A percentile compares a stretch with the other conserved stretches of the same genome.
phyloP scores from a whole-genome alignment of 2,113 vertebrate species.

The Oxygymnocypris stewartii region DNA sequence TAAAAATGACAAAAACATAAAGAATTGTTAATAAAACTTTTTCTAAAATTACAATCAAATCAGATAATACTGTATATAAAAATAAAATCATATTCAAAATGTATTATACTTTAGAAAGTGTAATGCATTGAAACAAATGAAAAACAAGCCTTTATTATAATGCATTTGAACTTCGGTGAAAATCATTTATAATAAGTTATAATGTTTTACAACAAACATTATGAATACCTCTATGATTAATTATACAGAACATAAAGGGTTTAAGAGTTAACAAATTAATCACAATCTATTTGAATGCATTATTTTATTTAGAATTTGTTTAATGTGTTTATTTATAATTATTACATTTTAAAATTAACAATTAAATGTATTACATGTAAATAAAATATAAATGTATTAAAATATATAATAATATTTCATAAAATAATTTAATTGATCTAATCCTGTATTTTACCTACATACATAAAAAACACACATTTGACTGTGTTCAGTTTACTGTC shows the following conservation, averaged over 20 bases:
- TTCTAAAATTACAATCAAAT: neutral
- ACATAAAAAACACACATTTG: too few relatives aligned
- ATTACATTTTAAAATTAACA: neutral
- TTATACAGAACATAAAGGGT: too few relatives aligned
- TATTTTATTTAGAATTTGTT: neutral
- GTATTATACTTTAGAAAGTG: too few relatives aligned
- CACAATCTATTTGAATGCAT: neutral
- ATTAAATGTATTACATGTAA: neutral
- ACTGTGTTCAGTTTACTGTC: too few relatives aligned
- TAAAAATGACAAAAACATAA: neutral
- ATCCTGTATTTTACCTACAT: too few relatives aligned
- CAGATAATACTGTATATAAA: neutral
- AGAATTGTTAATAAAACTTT: neutral
- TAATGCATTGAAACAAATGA: too few relatives aligned
- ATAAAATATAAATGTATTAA: neutral
- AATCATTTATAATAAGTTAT: neutral
- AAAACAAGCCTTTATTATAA: too few relatives aligned
- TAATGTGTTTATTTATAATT: neutral
- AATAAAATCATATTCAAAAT: neutral
- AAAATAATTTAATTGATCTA: too few relatives aligned
- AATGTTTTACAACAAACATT: neutral
- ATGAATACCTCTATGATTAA: neutral
- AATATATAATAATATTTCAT: neutral
- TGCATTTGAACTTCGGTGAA: too few relatives aligned
- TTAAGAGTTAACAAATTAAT: neutral